phyloP scores from a whole-genome alignment of 2,113 vertebrate species.

The Australoheros scitulus region DNA sequence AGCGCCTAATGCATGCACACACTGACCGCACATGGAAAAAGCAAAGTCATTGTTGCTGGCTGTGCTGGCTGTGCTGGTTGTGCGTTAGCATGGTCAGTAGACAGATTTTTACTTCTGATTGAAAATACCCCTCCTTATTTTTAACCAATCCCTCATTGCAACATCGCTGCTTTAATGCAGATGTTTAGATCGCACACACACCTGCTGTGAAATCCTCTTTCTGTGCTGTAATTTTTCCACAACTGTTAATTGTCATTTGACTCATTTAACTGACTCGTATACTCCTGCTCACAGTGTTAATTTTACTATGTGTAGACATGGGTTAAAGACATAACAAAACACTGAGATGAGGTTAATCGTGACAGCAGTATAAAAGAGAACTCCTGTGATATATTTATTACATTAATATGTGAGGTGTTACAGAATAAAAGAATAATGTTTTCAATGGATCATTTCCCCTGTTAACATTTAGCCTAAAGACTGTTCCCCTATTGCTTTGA shows the following conservation, averaged over 20 bases:
- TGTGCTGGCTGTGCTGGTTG: conserved; percentile 11
- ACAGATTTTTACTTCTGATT: not conserved
- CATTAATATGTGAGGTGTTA: conserved; percentile 36
- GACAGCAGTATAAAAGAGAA: conserved; percentile 25
- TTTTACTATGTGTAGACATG: conserved; percentile 49
- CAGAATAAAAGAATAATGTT: conserved; percentile 57
- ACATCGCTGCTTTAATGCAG: not conserved
- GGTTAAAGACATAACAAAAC: conserved; percentile 35
- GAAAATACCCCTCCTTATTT: not conserved
- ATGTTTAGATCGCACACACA: not conserved
- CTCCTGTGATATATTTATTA: conserved; percentile 44
- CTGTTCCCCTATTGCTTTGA: conserved; percentile 51
- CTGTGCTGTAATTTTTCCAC: not conserved
- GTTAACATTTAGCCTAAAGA: conserved; percentile 65
- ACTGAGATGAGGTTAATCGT: conserved; percentile 43
- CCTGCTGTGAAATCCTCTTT: not conserved
- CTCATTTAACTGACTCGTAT: conserved; percentile 48
- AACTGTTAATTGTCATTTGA: conserved; percentile 13
- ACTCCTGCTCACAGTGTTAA: conserved; percentile 36
- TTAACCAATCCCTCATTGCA: not conserved
- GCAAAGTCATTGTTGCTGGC: conserved; percentile 17
- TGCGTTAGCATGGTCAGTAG: not conserved
- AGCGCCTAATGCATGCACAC: not conserved
- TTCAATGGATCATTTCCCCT: conserved; percentile 68
- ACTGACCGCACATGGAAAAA: not conserved